A percentile compares a stretch with the other conserved stretches of the same genome.
Evolutionary conservation across 2,888 invertebrate species (phyloP).

Genomic region (Julus scandinavius): DNA sequence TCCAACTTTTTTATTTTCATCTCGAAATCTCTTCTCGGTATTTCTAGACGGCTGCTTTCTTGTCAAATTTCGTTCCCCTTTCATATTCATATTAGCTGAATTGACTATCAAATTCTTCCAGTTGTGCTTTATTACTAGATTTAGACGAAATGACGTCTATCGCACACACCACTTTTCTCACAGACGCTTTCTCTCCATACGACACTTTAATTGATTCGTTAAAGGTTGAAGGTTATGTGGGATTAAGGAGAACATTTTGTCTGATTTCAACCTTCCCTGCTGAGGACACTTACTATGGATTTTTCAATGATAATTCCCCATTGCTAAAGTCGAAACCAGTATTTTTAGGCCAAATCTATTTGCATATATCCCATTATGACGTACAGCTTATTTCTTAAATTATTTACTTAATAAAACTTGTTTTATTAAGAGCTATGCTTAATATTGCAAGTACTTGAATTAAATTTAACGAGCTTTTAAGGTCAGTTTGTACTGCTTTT

Average conservation of each 20-base stretch:
- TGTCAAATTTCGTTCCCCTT: slow-evolving; percentile 29
- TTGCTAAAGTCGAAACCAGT: not conserved
- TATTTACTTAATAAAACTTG: no score
- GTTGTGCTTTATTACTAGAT: slow-evolving; percentile 40
- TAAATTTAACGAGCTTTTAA: no score
- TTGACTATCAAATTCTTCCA: slow-evolving; percentile 44
- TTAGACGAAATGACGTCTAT: slow-evolving; percentile 31
- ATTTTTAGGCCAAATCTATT: not conserved
- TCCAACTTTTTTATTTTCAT: slow-evolving; percentile 44
- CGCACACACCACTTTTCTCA: not conserved
- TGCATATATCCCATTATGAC: not conserved
- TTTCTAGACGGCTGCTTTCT: slow-evolving; percentile 3
- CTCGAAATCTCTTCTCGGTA: slow-evolving; percentile 10
- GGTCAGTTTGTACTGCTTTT: no score
- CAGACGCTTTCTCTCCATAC: not conserved
- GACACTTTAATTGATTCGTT: not conserved
- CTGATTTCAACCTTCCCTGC: not conserved
- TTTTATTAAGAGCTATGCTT: no score
- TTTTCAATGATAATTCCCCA: not conserved
- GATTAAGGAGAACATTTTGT: not conserved
- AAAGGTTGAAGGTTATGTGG: not conserved
- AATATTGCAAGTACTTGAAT: no score
- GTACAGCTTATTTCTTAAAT: no score
- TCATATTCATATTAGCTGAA: slow-evolving; percentile 45
- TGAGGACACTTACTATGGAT: not conserved